phyloP scores from a whole-genome alignment of 2,113 vertebrate species.

The Oxyruncus cristatus region DNA sequence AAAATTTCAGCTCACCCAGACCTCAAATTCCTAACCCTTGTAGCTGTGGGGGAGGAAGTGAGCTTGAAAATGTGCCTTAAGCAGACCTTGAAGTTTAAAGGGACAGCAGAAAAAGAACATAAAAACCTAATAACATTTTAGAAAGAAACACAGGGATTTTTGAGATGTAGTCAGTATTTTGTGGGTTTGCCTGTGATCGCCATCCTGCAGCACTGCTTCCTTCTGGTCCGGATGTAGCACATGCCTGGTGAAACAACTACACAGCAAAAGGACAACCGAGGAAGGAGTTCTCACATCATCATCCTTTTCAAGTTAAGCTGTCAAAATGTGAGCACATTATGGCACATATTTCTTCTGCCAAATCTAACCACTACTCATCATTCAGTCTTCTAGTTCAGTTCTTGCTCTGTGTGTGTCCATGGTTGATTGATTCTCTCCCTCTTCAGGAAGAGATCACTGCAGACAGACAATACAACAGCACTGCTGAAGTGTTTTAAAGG shows the following conservation, averaged over 20 bases:
- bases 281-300: not conserved
- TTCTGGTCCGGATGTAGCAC: not conserved
- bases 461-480: not conserved
- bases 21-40: not conserved
- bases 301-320: not conserved
- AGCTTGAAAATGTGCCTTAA: not conserved
- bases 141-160: not conserved
- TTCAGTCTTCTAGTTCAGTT: not conserved
- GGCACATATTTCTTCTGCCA: not conserved
- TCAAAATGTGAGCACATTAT: not conserved
- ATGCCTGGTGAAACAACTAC: fast-evolving
- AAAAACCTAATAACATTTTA: not conserved
- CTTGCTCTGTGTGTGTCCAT: not conserved
- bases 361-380: not conserved
- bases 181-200: not conserved
- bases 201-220: not conserved
- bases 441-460: not conserved
- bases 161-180: not conserved
- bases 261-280: not conserved
- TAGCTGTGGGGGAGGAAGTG: not conserved
- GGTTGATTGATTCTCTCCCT: not conserved
- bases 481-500: not conserved
- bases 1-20: not conserved
- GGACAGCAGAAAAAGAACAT: not conserved
- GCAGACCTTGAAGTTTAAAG: not conserved